Conservation (phyloP, 23 tunicate species). For the Trididemnum clinides region DNA sequence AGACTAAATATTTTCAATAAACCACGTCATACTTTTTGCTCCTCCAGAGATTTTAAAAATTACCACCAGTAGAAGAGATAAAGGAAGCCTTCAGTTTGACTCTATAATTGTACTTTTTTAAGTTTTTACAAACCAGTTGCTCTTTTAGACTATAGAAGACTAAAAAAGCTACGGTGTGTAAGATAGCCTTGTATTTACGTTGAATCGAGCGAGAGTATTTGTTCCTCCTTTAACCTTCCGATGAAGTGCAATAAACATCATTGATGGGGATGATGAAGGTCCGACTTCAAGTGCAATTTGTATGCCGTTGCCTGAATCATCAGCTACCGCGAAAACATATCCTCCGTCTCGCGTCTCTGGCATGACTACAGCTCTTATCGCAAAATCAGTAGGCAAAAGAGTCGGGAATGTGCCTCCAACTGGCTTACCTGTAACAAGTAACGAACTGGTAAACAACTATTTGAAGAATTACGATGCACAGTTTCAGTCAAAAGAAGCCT, state of each 20-base stretch:
- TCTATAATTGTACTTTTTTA: no score
- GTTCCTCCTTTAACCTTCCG: neutral
- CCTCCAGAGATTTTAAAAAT: neutral
- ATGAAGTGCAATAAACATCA: neutral
- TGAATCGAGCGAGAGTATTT: neutral
- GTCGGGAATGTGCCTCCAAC: neutral
- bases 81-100: no score
- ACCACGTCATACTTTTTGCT: neutral
- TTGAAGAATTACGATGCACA: no score
- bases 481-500: no score
- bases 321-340: neutral
- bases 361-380: neutral
- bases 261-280: neutral
- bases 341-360: neutral
- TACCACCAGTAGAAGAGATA: neutral
- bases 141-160: no score
- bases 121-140: no score
- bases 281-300: neutral
- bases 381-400: neutral
- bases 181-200: neutral
- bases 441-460: no score
- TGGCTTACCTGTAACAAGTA: neutral
- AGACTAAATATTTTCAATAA: no score
- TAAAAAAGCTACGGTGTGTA: no score
- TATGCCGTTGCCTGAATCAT: neutral